These are phyloP conservation scores for Nezara viridula DNA, from an alignment of 2,888 invertebrate genomes.

Conservation along the genomic window DNA sequence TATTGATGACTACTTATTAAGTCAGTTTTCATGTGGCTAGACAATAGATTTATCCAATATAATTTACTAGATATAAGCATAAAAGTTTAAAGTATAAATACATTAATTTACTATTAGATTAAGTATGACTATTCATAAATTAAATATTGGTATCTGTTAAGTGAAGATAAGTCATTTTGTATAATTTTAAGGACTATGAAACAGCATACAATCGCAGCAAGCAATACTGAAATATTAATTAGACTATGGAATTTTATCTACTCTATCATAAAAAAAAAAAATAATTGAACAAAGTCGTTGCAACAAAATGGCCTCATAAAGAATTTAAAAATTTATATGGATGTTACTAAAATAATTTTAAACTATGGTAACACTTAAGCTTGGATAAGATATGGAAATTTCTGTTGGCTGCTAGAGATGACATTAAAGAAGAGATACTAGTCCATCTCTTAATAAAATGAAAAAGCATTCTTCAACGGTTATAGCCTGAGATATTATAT, in stretches of 20 bases:
- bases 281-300: background rate
- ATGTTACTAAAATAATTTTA: background rate
- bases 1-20: background rate
- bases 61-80: background rate
- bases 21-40: conserved; percentile 5
- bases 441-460: background rate
- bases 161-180: background rate
- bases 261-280: background rate
- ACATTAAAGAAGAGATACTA: background rate
- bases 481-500: background rate
- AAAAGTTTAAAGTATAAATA: conserved; percentile 34
- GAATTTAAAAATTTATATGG: background rate
- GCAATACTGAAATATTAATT: conserved; percentile 15
- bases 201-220: conserved; percentile 40
- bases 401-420: background rate
- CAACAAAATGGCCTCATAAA: conserved; percentile 6
- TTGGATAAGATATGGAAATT: background rate
- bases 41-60: background rate
- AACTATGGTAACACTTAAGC: background rate
- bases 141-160: background rate
- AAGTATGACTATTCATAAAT: background rate
- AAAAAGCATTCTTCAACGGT: background rate
- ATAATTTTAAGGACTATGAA: background rate
- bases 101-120: background rate
- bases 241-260: background rate